Base-by-base conservation (phyloP, 2,113 vertebrate species). In the Oncorhynchus clarkii region DNA sequence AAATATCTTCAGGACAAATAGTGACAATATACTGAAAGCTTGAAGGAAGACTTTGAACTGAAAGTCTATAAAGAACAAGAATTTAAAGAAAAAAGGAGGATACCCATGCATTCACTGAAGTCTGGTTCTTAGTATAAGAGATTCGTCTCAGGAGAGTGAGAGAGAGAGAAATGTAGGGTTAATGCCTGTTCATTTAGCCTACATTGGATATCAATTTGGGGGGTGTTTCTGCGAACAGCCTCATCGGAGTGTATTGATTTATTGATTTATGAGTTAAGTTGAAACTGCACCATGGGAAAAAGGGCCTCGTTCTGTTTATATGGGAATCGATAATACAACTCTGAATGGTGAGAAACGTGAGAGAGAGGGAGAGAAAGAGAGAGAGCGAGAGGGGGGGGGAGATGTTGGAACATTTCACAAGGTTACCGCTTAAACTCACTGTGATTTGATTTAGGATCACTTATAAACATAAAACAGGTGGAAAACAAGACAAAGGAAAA, bases 261-360 rank as follows among this genome's bases (percentile, higher is more conserved):
- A 89, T 85, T 77, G 83, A 90, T 84, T 83, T 11, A 74, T 2
- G 75, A 85, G 85, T 91, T 88, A 87, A 81, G 80, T 62, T 64
- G 77, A 82, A 79, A 73, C 66, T 77, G 85, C 82, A 82, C 27
- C 34, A 31, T 31, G 57, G 86, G 80, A 88, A 73, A 83, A 84
- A 71, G 39, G 78, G 60, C 82, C 73, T 85, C 65, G 7, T 78
- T 81, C 84, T 86, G 84, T 90, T 88, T 86, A 82, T 85, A 86
- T 67, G 73, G 7, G 70, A 85, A 90, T 91, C 88, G 39, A 89
- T 89, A 82, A 70, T 13, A 80, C 77, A 75, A 80, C 74, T 81
- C 74, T 81, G 82, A 88, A 84, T 77, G 54, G 71, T 70, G 79
- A 84, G 78, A 81, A 82, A 75, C 3, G 72, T 80, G 57, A n/a